These are phyloP conservation scores for Clarias laeviceps DNA, from an alignment of 2,797 vertebrate genomes.

Conservation along the genomic window DNA sequence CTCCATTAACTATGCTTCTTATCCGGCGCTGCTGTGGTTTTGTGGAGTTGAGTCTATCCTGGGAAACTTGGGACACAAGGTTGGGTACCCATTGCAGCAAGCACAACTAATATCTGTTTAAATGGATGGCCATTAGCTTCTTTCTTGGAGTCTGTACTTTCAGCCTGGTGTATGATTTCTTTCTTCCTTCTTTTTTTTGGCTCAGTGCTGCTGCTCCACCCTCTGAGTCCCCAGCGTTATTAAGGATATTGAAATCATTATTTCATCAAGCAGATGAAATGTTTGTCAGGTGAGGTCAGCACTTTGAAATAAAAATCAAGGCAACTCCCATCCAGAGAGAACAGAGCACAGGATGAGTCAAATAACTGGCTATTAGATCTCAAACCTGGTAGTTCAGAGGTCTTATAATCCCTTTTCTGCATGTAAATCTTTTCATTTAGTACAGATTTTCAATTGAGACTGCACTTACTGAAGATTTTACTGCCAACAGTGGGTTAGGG, in stretches of 20 bases:
- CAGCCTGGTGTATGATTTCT: not conserved
- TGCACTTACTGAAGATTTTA: not conserved
- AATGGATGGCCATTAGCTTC: not conserved
- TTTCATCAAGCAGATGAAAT: slow-evolving; percentile 63
- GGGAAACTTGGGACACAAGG: too few relatives aligned
- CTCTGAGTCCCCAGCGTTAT: slow-evolving; percentile 35
- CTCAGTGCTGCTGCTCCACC: not conserved
- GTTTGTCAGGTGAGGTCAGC: slow-evolving; percentile 45
- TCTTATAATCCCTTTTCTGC: slow-evolving; percentile 4
- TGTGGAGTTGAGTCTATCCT: too few relatives aligned
- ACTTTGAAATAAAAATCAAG: slow-evolving; percentile 47
- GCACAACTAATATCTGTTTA: not conserved
- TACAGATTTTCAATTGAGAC: slow-evolving; percentile 10
- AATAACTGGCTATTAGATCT: slow-evolving; percentile 42
- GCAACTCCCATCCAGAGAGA: slow-evolving; percentile 20
- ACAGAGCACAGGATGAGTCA: slow-evolving; percentile 37
- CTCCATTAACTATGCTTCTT: too few relatives aligned
- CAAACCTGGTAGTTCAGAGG: slow-evolving; percentile 30
- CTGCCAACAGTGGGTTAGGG: not conserved
- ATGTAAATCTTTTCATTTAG: not conserved
- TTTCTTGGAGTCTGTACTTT: not conserved
- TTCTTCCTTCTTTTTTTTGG: slow-evolving; percentile 9
- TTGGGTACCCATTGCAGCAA: not conserved
- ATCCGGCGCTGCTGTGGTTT: too few relatives aligned
- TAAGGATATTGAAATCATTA: slow-evolving; percentile 60